Base-by-base conservation (phyloP, 1,140 invertebrate species). In the Anoplolepis gracilipes region DNA sequence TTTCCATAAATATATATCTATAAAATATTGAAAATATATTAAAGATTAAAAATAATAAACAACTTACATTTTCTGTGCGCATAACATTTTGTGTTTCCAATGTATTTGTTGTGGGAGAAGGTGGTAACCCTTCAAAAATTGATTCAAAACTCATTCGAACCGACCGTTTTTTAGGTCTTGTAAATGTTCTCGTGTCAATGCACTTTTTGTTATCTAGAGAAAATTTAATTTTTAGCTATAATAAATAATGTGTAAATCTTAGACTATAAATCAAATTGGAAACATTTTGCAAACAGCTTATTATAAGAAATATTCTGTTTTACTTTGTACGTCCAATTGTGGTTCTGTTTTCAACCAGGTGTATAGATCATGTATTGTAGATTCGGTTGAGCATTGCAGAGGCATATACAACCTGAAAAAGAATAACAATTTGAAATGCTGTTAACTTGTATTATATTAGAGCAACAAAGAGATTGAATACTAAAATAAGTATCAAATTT, bases 121-220 rank as follows among this genome's bases (percentile, higher is more conserved):
- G 82, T 73, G 92, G 90, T 33, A 92, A 85, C 72, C 91, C 90
- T 88, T 95, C 93, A n/a, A 92, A 92, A 73, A 93, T 93, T 73
- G 92, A 92, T 79, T 95, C 94, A 59, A 95, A 94, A 85, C 92
- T 94, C 39, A 92, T 91, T 64, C 93, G 91, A 39, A 59, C 91
- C 19, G 90, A 90, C 19, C 92, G 90, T 87, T 94, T 95, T 86
- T 95, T 95, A 6, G 95, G 93, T 85, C 95, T 92, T 13, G 95
- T 95, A 88, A 95, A 95, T 65, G 95, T 95, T 86, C 95, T 92
- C 2, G 95, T 95, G 81, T 95, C 95, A 16, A 95, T 92, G 65
- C 73, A 90, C 90, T 90, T 94, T 86, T 76, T 92, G 42, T 85
- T 91, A 67, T 64, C 91, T 91, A 30, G n/a, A 84, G 19, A 55